A percentile compares a stretch with the other conserved stretches of the same genome.
Conservation (phyloP, 2,797 vertebrate species). For the Platyrinchus mystaceus region DNA sequence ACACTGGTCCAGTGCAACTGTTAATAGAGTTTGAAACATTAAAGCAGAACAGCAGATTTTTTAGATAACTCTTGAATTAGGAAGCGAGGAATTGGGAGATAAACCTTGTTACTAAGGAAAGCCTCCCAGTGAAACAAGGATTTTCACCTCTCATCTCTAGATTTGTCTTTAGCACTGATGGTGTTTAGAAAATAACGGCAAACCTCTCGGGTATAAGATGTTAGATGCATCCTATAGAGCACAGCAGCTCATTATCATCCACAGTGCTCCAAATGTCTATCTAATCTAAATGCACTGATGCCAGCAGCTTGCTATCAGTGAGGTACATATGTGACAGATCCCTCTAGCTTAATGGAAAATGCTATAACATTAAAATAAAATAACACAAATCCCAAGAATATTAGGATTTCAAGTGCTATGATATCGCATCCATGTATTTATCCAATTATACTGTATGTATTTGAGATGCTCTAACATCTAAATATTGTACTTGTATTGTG, state of each 20-base stretch:
- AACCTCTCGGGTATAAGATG: background rate
- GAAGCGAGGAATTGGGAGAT: background rate
- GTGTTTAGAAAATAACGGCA: background rate
- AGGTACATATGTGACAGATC: accelerated
- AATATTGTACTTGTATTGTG: background rate
- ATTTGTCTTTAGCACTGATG: background rate
- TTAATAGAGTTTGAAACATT: background rate
- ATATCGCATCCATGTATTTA: background rate
- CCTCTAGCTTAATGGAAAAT: background rate
- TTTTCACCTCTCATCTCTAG: background rate
- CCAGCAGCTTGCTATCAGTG: background rate
- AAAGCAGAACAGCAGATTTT: background rate
- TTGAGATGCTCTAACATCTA: background rate
- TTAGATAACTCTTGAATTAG: background rate
- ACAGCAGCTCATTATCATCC: background rate
- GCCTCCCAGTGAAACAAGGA: background rate
- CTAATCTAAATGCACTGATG: background rate
- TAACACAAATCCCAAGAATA: background rate
- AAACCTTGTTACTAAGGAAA: background rate
- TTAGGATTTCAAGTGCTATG: background rate
- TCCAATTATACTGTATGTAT: background rate
- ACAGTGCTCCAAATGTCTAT: background rate
- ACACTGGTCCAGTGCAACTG: background rate
- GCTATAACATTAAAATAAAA: background rate
- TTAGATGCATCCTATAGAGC: background rate